Conservation (phyloP, 2,797 vertebrate genomes). For the Gambelia wislizenii region DNA sequence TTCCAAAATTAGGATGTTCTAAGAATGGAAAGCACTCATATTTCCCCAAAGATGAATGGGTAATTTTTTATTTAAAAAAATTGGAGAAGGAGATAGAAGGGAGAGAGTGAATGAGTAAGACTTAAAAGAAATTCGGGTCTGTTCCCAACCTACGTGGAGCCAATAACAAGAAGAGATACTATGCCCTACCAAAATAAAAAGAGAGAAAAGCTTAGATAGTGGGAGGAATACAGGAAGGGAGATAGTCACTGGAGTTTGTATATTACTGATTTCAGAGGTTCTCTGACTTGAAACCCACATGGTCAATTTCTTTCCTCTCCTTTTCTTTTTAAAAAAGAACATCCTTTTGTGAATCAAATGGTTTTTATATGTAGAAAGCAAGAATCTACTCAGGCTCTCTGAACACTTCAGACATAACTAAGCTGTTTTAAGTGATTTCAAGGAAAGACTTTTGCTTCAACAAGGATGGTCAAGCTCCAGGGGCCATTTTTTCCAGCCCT, state of each 20-base stretch:
- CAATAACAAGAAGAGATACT: background rate
- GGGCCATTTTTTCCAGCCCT: too few relatives aligned
- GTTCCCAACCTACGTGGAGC: background rate
- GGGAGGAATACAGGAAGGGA: background rate
- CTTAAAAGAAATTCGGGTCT: background rate
- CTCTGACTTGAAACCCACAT: background rate
- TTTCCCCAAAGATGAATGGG: conserved; percentile 26
- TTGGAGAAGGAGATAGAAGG: too few relatives aligned
- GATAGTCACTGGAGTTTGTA: background rate
- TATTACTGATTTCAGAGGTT: background rate
- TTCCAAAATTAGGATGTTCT: background rate
- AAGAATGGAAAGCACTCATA: conserved; percentile 23
- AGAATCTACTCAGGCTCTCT: background rate
- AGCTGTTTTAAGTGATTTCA: background rate
- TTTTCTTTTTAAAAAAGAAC: background rate
- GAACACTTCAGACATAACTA: background rate
- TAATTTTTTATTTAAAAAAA: background rate
- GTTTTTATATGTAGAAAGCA: conserved; percentile 10
- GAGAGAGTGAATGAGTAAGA: conserved; percentile 7
- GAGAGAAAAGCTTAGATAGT: background rate
- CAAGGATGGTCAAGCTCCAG: too few relatives aligned
- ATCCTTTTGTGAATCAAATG: too few relatives aligned
- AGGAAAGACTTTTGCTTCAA: background rate
- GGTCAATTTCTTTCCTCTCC: background rate
- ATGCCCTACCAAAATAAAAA: background rate